Evolutionary conservation across 2,888 invertebrate species (phyloP).

Genomic region (Druceiella hillmani): DNA sequence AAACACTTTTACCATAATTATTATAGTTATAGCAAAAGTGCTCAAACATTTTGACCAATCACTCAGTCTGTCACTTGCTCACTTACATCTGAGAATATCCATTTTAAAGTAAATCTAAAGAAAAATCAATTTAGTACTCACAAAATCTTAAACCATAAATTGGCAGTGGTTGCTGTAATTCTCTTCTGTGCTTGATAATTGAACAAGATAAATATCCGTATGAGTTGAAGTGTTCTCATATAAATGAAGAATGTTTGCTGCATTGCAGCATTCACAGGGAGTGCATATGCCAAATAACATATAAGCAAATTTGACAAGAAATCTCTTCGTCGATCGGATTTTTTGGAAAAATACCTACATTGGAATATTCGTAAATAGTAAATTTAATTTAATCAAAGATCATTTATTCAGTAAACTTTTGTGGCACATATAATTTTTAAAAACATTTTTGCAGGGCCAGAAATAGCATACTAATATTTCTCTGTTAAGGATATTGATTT

Average conservation of each 20-base stretch:
- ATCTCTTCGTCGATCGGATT: constrained; percentile 37
- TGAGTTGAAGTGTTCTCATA: constrained; percentile 38
- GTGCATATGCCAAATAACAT: constrained; percentile 35
- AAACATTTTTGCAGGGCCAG: too few species aligned
- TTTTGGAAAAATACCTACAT: constrained; percentile 44
- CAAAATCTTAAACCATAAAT: constrained; percentile 42
- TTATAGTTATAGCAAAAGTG: too few species aligned
- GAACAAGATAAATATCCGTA: constrained; percentile 42
- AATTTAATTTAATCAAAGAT: constrained; percentile 4
- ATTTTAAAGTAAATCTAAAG: too few species aligned
- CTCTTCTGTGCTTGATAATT: constrained; percentile 40
- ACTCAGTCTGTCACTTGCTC: too few species aligned
- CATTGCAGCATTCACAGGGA: constrained; percentile 28
- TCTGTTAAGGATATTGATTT: too few species aligned
- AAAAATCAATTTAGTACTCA: constrained; percentile 31
- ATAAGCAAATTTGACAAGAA: constrained; percentile 39
- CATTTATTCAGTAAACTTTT: too few species aligned
- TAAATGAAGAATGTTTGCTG: constrained; percentile 35
- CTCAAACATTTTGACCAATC: too few species aligned
- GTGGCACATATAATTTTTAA: too few species aligned
- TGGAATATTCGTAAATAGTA: constrained; percentile 2
- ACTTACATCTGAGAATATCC: too few species aligned
- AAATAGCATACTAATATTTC: too few species aligned
- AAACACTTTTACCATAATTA: too few species aligned
- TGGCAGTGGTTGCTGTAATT: constrained; percentile 40